Percentiles rank a stretch among this genome's conserved stretches.
Evolutionary conservation across 1,140 invertebrate genomes (phyloP).

Genomic region (Anastrepha obliqua): DNA sequence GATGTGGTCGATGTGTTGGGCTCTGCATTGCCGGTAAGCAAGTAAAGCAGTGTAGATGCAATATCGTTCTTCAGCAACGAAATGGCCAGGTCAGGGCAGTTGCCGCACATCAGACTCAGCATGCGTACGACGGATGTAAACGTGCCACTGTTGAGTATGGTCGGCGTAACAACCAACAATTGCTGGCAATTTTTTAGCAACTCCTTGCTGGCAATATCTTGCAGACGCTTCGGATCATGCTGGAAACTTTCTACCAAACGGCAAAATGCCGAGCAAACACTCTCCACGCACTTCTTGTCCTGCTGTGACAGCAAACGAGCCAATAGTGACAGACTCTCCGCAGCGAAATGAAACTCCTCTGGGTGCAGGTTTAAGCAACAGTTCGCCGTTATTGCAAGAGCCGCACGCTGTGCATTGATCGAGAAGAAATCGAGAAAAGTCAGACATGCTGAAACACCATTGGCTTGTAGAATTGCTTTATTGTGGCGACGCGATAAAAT

Average conservation of each 20-base stretch:
- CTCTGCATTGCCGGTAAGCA: conserved; percentile 89
- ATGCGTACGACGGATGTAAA: conserved; percentile 97
- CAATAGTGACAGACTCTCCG: conserved; percentile 90
- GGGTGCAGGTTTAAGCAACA: conserved; percentile 95
- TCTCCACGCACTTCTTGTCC: conserved; percentile 98
- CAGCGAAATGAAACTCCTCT: conserved; percentile 95
- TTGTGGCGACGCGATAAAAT: conserved; percentile 97
- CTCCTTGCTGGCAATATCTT: conserved; percentile 96
- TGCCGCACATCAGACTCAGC: conserved; percentile 95
- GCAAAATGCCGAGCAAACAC: conserved; percentile 96
- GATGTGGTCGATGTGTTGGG: conserved; percentile 73
- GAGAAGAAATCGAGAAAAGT: conserved; percentile 99
- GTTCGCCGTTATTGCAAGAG: conserved; percentile 95
- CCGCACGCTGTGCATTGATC: conserved; percentile 95
- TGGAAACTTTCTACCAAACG: conserved; percentile 98
- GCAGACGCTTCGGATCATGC: conserved; percentile 89
- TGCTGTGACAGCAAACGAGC: conserved; percentile 91
- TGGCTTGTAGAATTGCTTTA: conserved; percentile 95
- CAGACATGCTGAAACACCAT: conserved; percentile 94
- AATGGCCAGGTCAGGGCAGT: conserved; percentile 94
- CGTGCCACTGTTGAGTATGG: conserved; percentile 92
- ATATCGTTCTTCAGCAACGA: conserved; percentile 95
- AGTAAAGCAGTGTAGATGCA: conserved; percentile 92
- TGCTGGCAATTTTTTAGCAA: conserved; percentile 95
- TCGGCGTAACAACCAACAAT: conserved; percentile 92